phyloP scores from a whole-genome alignment of 2,797 vertebrate genomes.

The Enteromius thamalakanensis region DNA sequence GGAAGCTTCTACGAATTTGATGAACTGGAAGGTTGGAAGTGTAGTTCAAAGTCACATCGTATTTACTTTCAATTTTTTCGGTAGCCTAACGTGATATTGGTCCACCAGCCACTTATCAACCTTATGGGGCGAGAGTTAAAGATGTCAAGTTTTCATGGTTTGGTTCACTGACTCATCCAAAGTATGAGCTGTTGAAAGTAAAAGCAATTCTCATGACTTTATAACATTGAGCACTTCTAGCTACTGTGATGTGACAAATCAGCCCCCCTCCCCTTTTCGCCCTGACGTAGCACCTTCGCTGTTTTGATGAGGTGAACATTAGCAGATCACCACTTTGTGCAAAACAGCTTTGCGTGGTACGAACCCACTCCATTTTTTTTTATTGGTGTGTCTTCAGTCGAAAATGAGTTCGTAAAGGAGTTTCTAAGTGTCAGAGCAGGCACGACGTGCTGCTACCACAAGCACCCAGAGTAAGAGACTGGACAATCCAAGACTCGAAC shows the following conservation, averaged over 20 bases:
- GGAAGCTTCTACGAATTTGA: constrained; percentile 48
- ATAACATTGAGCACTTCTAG: constrained; percentile 54
- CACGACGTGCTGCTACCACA: constrained; percentile 87
- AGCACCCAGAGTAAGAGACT: constrained; percentile 67
- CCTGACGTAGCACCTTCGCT: constrained; percentile 63
- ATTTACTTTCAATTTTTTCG: constrained; percentile 45
- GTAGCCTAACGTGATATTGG: constrained; percentile 55
- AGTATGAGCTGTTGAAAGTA: constrained; percentile 54
- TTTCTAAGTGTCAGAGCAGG: constrained; percentile 77
- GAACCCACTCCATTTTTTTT: constrained; percentile 74
- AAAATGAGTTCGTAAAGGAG: constrained; percentile 91
- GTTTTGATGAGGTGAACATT: constrained; percentile 97
- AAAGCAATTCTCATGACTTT: constrained; percentile 57
- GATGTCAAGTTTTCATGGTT: constrained; percentile 52
- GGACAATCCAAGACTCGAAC: constrained; percentile 28
- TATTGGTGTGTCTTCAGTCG: constrained; percentile 76
- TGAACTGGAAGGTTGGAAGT: constrained; percentile 54
- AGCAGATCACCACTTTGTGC: constrained; percentile 77
- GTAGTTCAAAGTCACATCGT: constrained; percentile 42
- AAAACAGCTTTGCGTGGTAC: constrained; percentile 74
- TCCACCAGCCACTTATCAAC: constrained; percentile 26
- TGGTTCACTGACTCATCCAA: constrained; percentile 28
- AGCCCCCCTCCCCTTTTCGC: constrained; percentile 57
- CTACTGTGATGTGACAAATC: constrained; percentile 76
- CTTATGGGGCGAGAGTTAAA: constrained; percentile 34